phyloP scores from a whole-genome alignment of 2,888 invertebrate genomes.

The Callinectes sapidus region DNA sequence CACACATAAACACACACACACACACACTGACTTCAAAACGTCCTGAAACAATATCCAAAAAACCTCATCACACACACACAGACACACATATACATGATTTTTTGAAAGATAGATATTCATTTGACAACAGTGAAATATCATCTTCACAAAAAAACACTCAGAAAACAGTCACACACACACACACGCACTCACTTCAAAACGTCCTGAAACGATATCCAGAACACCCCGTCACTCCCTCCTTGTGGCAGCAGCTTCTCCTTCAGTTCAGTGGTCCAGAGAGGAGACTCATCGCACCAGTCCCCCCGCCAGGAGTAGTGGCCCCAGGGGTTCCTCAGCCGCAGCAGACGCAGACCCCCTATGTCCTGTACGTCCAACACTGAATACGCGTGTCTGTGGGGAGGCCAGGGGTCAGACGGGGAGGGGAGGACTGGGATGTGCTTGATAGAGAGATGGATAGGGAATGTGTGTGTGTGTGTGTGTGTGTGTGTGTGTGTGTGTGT shows the following conservation, averaged over 20 bases:
- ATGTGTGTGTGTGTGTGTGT: no score
- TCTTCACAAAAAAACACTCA: no score
- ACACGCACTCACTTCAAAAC: constrained; percentile 84
- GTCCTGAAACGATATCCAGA: constrained; percentile 98
- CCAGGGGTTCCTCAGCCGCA: constrained; percentile 98
- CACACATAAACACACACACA: no score
- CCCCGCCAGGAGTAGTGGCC: constrained; percentile 99
- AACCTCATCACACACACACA: no score
- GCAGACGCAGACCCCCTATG: constrained; percentile 75
- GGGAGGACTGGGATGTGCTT: no score
- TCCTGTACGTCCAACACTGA: constrained; percentile 91
- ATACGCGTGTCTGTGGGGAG: constrained; percentile 87
- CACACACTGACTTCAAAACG: no score
- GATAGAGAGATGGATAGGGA: no score
- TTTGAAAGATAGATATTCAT: no score
- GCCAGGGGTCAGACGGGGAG: neutral
- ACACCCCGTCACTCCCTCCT: constrained; percentile 91
- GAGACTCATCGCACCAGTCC: constrained; percentile 90
- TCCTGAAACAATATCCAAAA: no score
- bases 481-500: no score
- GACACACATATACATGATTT: no score
- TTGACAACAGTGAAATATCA: no score
- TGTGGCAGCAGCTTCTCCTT: constrained; percentile 86
- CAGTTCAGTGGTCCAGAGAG: constrained; percentile 83
- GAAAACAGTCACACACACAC: neutral